A percentile compares a stretch with the other conserved stretches of the same genome.
Evolutionary conservation across 1,140 invertebrate species (phyloP).

Genomic region (Macrocentrus cingulum): DNA sequence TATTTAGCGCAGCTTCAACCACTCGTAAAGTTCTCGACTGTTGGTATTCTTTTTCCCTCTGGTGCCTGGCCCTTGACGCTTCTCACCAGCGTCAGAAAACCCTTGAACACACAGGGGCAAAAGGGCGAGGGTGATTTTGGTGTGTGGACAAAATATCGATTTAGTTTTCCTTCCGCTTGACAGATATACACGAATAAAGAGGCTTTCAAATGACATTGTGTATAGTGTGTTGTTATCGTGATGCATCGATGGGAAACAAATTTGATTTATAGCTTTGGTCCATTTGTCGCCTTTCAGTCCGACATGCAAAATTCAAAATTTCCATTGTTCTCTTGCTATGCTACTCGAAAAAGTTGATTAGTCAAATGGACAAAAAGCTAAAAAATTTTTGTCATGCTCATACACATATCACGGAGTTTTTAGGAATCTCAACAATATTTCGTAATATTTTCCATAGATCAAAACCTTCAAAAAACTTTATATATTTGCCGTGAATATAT

Average conservation of each 20-base stretch:
- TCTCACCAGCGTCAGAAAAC: slow-evolving; percentile 20
- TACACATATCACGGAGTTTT: no score
- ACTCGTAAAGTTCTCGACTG: slow-evolving; percentile 8
- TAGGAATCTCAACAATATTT: no score
- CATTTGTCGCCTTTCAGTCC: slow-evolving; percentile 22
- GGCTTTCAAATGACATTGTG: slow-evolving; percentile 21
- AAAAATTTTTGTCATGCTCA: no score
- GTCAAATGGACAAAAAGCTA: not conserved
- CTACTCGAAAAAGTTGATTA: slow-evolving; percentile 15
- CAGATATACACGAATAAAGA: slow-evolving; percentile 1
- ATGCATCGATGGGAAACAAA: slow-evolving; percentile 24
- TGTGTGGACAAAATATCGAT: slow-evolving; percentile 25
- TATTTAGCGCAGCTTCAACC: slow-evolving; percentile 24
- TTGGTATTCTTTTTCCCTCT: not conserved
- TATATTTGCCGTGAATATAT: no score
- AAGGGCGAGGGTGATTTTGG: not conserved
- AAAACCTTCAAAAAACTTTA: no score
- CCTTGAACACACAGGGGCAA: not conserved
- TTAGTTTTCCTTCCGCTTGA: slow-evolving; percentile 11
- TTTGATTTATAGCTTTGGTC: slow-evolving; percentile 21
- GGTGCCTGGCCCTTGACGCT: slow-evolving; percentile 12
- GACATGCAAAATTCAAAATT: slow-evolving; percentile 17
- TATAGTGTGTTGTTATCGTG: slow-evolving; percentile 21
- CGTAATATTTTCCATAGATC: no score
- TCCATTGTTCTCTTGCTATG: not conserved